A percentile compares a stretch with the other conserved stretches of the same genome.
Conservation (phyloP, 2,113 vertebrate genomes). For the Microtus montanus region DNA sequence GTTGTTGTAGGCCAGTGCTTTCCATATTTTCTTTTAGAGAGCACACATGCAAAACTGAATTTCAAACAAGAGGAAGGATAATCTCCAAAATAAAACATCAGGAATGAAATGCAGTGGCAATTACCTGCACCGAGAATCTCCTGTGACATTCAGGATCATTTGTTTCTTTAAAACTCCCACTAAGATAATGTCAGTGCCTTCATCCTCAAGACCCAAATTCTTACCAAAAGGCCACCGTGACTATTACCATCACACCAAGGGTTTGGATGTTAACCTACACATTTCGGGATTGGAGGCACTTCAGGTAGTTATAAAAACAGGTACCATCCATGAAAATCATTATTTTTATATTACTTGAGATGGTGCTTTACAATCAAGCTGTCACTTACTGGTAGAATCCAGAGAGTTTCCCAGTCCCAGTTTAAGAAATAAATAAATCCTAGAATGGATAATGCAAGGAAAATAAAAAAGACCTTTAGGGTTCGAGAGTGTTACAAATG, state of each 20-base stretch:
- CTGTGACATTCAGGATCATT: background rate
- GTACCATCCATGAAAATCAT: no score
- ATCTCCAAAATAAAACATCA: background rate
- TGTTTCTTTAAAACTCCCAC: background rate
- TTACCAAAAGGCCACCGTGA: background rate
- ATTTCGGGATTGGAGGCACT: no score
- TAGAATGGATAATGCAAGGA: background rate
- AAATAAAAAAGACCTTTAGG: background rate
- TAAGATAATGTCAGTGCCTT: background rate
- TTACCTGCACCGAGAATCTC: background rate
- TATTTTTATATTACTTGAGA: background rate
- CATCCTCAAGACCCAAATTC: background rate
- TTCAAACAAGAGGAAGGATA: background rate
- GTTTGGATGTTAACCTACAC: background rate
- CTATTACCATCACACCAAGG: background rate
- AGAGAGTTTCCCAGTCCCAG: background rate
- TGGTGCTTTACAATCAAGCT: background rate
- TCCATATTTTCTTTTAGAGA: constrained; percentile 2
- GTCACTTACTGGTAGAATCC: background rate
- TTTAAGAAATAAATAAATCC: constrained; percentile 20
- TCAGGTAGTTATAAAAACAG: background rate
- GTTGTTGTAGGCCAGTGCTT: background rate
- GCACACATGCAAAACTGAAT: background rate
- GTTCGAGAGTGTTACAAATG: background rate
- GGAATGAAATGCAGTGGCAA: background rate